Evolutionary conservation across 2,797 vertebrate species (phyloP), one percentile per base, ranked within the genome.

Genomic region (Argya squamiceps): DNA sequence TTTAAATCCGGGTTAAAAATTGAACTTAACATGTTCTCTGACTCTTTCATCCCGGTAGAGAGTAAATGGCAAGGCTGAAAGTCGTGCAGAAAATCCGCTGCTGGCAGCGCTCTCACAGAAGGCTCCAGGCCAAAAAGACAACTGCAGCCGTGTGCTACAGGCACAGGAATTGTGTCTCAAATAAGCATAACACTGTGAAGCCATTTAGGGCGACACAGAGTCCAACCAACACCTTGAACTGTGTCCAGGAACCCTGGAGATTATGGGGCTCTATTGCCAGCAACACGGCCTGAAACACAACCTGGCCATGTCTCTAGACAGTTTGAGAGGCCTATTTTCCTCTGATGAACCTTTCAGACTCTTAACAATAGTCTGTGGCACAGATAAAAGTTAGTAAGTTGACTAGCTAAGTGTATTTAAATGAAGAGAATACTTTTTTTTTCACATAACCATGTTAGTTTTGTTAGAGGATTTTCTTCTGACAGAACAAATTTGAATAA

Each of bases 391-490:
- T 55, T 73, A 55, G 19, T 91, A 89, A 64, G 65, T 89, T 93
- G 89, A 95, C 81, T 88, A 86, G 87, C 41, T 88, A 79, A 86
- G 62, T 97, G 73, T 91, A 80, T 94, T 95, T 94, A 93, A 96
- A 93, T 96, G 37, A 96, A 88, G 63, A 81, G 53, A 94, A 67
- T 84, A 77, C 62, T 27, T 87, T 76, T 92, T 92, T 67, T 43
- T 32, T 3, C 73, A 46, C 85, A 37, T 90, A 94, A 84, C 76
- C 32, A 0, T 93, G 91, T 95, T 93, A 71, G 89, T 95, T 95
- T 96, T 95, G 88, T 97, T 92, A 87, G 70, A 93, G 93, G 94
- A 93, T 96, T 97, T 96, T 96, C 94, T 94, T 94, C 73, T 95
- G 91, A 93, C 70, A 82, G 92, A 93, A 89, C 71, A 94, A 89